A percentile compares a stretch with the other conserved stretches of the same genome.
phyloP scores from a whole-genome alignment of 2,113 vertebrate genomes.

The Coracopsis vasa region DNA sequence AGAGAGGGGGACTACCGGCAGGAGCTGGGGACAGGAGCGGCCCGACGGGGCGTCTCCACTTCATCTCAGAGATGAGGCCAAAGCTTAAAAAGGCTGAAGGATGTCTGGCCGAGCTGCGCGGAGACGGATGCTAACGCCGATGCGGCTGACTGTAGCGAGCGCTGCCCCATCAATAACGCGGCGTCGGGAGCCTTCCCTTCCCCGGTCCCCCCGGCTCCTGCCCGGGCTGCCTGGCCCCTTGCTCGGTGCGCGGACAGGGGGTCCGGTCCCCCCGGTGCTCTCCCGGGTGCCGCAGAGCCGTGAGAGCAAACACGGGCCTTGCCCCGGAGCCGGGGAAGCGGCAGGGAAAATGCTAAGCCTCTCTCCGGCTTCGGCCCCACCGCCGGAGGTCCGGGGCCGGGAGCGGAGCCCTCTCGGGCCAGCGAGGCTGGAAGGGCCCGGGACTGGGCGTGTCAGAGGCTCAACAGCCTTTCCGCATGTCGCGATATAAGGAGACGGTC shows the following conservation, averaged over 20 bases:
- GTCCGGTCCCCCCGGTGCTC: background rate
- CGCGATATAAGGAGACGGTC: background rate
- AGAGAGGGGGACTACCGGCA: background rate
- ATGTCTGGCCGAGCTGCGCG: background rate
- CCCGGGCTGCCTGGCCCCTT: background rate
- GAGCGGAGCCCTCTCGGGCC: background rate
- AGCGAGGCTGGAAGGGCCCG: background rate
- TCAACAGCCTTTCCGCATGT: background rate
- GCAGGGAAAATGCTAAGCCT: background rate
- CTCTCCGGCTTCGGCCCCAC: background rate
- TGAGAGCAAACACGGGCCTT: background rate
- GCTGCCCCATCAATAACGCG: background rate
- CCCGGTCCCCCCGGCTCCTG: background rate
- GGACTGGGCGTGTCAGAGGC: background rate
- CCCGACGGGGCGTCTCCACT: background rate
- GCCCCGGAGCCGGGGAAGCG: too few relatives aligned
- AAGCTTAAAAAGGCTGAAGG: background rate
- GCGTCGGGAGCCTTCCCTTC: background rate
- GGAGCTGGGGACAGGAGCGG: background rate
- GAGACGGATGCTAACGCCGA: background rate
- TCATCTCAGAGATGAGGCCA: background rate
- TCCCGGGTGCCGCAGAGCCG: background rate
- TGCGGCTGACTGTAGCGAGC: background rate
- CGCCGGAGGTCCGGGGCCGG: background rate
- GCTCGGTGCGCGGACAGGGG: rapidly evolving